Evolutionary conservation across 2,797 vertebrate genomes (phyloP).

Genomic region (Ctenopoma multispine): DNA sequence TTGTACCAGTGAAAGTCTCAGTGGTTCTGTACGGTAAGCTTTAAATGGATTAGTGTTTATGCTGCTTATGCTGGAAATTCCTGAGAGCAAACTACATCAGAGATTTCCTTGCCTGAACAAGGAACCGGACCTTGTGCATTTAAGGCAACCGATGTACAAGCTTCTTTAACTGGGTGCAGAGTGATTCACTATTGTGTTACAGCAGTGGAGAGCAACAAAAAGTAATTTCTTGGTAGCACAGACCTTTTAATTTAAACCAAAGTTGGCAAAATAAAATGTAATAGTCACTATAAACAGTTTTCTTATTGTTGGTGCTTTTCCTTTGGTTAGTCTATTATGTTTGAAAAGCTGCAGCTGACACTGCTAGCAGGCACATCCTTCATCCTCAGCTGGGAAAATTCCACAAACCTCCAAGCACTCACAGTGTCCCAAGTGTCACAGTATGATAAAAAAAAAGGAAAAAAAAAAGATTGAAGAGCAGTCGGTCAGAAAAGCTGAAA

Average conservation of each 20-base stretch:
- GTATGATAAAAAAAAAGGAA: constrained; percentile 8
- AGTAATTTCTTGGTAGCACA: not conserved
- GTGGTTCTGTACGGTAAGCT: constrained; percentile 18
- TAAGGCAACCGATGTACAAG: not conserved
- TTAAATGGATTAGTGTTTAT: not conserved
- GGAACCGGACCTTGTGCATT: not conserved
- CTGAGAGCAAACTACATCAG: not conserved
- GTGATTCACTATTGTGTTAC: not conserved
- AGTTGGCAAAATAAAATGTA: constrained; percentile 14
- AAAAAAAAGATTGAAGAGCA: constrained; percentile 28
- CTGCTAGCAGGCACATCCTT: constrained; percentile 33
- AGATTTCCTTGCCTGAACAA: not conserved
- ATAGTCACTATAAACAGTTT: constrained; percentile 25
- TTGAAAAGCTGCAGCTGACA: constrained; percentile 18
- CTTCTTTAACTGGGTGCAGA: not conserved
- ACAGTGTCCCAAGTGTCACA: constrained; percentile 39
- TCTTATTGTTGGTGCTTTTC: constrained; percentile 26
- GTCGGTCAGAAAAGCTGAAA: constrained; percentile 44
- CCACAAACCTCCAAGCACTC: constrained; percentile 48
- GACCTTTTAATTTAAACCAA: constrained; percentile 7
- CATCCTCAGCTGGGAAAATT: constrained; percentile 47
- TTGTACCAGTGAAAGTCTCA: constrained; percentile 35
- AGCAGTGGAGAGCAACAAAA: not conserved
- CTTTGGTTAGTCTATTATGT: constrained; percentile 27
- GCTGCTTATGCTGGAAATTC: constrained; percentile 4